Conservation (phyloP, 2,113 vertebrate species). For the Macaca mulatta region DNA sequence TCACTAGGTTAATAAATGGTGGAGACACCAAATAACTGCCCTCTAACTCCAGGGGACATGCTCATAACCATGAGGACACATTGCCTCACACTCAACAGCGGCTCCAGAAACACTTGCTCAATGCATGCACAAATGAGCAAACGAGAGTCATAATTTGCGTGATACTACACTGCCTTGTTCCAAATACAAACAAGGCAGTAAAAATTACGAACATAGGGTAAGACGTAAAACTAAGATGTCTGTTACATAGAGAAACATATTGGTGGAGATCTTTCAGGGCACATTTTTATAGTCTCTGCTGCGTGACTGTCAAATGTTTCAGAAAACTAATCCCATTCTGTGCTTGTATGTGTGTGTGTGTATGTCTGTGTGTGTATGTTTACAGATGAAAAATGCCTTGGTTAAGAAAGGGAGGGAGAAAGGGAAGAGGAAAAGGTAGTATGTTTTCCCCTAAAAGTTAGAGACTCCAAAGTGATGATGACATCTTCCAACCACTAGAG, state of each 20-base stretch:
- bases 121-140: neutral
- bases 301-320: neutral
- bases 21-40: neutral
- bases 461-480: neutral
- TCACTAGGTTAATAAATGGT: neutral
- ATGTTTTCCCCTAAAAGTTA: neutral
- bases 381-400: neutral
- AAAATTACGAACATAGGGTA: neutral
- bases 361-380: too few species aligned
- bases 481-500: neutral
- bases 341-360: neutral
- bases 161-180: neutral
- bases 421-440: fast-evolving
- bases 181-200: neutral
- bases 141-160: fast-evolving
- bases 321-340: neutral
- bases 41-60: neutral
- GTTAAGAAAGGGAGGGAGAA: slow-evolving; percentile 34
- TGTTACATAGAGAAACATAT: neutral
- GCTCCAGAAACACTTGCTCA: neutral
- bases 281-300: neutral
- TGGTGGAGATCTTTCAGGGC: neutral
- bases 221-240: neutral
- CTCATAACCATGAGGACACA: neutral
- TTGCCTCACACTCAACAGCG: neutral